These are phyloP conservation scores for Chaetodon trifasciatus DNA, from an alignment of 2,797 vertebrate genomes.

Conservation along the genomic window DNA sequence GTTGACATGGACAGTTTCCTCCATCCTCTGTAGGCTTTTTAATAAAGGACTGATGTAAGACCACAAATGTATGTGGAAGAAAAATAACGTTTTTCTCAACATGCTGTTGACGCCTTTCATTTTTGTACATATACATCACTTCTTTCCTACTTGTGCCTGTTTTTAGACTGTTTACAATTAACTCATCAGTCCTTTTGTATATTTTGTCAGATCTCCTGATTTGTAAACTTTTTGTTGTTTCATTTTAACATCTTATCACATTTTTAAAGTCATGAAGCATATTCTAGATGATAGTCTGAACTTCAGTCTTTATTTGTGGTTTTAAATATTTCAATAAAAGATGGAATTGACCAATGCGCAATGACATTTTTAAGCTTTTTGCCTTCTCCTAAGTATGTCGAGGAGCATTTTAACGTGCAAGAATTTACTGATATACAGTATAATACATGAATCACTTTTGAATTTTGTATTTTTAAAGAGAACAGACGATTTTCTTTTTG, in stretches of 20 bases:
- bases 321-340: constrained; percentile 72
- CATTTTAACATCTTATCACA: neutral
- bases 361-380: neutral
- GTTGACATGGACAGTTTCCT: neutral
- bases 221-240: constrained; percentile 23
- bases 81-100: neutral
- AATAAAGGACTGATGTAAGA: constrained; percentile 6
- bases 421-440: too few relatives aligned
- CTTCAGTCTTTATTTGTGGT: constrained; percentile 44
- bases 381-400: neutral
- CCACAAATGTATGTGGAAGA: neutral
- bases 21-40: constrained; percentile 1
- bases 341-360: neutral
- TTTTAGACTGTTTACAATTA: constrained; percentile 37
- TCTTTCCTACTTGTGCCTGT: constrained; percentile 28
- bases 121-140: constrained; percentile 39
- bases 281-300: constrained; percentile 9
- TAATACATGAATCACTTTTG: too few relatives aligned
- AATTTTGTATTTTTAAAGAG: too few relatives aligned
- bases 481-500: too few relatives aligned
- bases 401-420: too few relatives aligned
- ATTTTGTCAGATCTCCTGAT: constrained; percentile 46
- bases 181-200: constrained; percentile 43
- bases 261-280: constrained; percentile 16
- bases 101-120: neutral